Evolutionary conservation across 1,140 invertebrate genomes (phyloP).

Genomic region (Centruroides sculpturatus): DNA sequence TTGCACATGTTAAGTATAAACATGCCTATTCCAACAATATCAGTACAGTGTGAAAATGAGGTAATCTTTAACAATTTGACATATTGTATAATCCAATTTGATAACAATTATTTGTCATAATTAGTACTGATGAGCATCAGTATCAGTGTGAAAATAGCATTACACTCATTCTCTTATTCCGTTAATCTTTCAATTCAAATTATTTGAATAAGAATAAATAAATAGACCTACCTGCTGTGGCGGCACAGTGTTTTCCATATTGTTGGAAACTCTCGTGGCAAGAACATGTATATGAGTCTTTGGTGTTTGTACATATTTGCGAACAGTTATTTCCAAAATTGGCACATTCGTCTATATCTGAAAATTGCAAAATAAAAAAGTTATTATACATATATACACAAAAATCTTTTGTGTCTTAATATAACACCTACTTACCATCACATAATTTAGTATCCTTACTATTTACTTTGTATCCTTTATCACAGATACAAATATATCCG

Average conservation of each 20-base stretch:
- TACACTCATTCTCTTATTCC: too few relatives aligned
- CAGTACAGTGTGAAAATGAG: too few relatives aligned
- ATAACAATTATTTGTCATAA: too few relatives aligned
- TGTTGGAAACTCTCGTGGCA: slow-evolving; percentile 65
- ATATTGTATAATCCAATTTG: too few relatives aligned
- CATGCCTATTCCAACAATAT: too few relatives aligned
- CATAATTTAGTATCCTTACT: slow-evolving; percentile 34
- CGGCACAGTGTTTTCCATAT: slow-evolving; percentile 18
- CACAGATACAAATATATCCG: slow-evolving; percentile 77
- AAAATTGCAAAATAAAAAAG: slow-evolving; percentile 15
- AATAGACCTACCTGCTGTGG: neutral
- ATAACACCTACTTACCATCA: slow-evolving; percentile 29
- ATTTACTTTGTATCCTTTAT: slow-evolving; percentile 66
- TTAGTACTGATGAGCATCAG: too few relatives aligned
- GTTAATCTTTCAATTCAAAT: too few relatives aligned
- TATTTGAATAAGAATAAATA: too few relatives aligned
- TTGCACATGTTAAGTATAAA: too few relatives aligned
- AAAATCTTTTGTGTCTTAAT: neutral
- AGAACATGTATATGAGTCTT: slow-evolving; percentile 75
- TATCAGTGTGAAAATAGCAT: too few relatives aligned
- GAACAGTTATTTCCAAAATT: slow-evolving; percentile 70
- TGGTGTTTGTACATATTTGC: slow-evolving; percentile 81
- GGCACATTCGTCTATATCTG: slow-evolving; percentile 80
- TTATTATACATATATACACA: neutral
- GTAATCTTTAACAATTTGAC: too few relatives aligned